Evolutionary conservation across 2,888 invertebrate genomes (phyloP), one percentile per base, ranked within the genome.

Genomic region (Disparrhopalites patrizii): DNA sequence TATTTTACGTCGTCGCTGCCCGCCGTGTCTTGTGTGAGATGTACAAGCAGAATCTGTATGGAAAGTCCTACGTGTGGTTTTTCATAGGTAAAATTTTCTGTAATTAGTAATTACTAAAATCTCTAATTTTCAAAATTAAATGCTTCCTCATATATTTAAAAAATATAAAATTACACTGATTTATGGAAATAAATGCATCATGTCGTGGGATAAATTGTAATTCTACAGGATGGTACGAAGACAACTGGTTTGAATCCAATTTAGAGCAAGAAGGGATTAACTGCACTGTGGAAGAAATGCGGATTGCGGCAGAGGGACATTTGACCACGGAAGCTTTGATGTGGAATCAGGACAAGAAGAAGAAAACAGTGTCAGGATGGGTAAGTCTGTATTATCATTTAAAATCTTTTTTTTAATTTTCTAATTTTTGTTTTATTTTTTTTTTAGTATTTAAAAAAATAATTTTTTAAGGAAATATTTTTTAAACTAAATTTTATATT

Each of bases 1-100:
- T 99, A 62, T 99, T 98, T 83, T 99, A 99, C 82, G 98, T 97
- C 67, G 95, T 94, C 7, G 96, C 96, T 50, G 99, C 99, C 0
- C 83, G 98, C 62, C 84, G 93, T 58, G 98, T 99, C 0, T 87
- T 99, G 23, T 99, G 99, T 80, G 96, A 98, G 81, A 88, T 96
- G 76, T 96, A 92, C 82, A 93, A 92, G 77, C 91, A 95, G 78
- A 87, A 89, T 68, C 83, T 99, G 25, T 98, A 91, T 79, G 99
- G 98, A 18, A 90, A 93, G 76, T 90, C 91, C 43, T 92, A 97
- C 81, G 98, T 99, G 28, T 99, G 99, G 99, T 95, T 98, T 80
- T 95, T 99, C 81, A 98, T 99, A 76, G 99, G 96, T 86, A 79
- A 85, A 40, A 3, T 18, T 40, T 15, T 18, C 36, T 5, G n/a